Percentiles rank a stretch among this genome's conserved stretches.
Conservation (phyloP, 2,888 invertebrate species). For the Nomada ferruginata region DNA sequence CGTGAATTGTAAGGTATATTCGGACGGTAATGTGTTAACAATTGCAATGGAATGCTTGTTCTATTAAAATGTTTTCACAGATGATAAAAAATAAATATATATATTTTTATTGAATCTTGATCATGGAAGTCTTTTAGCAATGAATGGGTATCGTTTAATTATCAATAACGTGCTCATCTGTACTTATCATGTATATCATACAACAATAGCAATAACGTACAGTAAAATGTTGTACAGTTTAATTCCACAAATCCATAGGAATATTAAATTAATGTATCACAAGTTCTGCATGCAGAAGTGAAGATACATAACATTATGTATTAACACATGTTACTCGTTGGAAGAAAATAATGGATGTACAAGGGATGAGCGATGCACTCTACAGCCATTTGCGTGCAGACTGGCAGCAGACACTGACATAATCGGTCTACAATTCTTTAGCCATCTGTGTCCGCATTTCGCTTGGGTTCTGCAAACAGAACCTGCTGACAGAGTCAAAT, state of each 20-base stretch:
- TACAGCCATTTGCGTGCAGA: too few relatives aligned
- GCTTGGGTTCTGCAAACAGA: too few relatives aligned
- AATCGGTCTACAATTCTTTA: too few relatives aligned
- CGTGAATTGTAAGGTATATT: constrained; percentile 8
- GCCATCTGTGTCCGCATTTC: too few relatives aligned
- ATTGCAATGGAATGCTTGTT: background rate
- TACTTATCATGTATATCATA: constrained; percentile 17
- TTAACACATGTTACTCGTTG: too few relatives aligned
- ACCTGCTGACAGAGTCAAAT: too few relatives aligned
- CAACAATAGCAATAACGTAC: constrained; percentile 35
- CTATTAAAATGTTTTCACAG: background rate
- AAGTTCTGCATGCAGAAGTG: background rate
- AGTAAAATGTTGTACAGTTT: constrained; percentile 28
- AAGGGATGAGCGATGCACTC: too few relatives aligned
- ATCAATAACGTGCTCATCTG: constrained; percentile 32
- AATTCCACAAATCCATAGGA: background rate
- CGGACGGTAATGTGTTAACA: background rate
- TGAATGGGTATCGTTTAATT: constrained; percentile 13
- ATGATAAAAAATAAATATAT: constrained; percentile 10
- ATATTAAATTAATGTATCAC: background rate
- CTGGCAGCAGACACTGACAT: too few relatives aligned
- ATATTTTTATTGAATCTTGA: constrained; percentile 12
- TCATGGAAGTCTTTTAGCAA: constrained; percentile 8
- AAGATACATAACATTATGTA: too few relatives aligned
- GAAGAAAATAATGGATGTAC: too few relatives aligned